Conservation (phyloP, 2,113 vertebrate genomes). For the Dasyprocta punctata region DNA sequence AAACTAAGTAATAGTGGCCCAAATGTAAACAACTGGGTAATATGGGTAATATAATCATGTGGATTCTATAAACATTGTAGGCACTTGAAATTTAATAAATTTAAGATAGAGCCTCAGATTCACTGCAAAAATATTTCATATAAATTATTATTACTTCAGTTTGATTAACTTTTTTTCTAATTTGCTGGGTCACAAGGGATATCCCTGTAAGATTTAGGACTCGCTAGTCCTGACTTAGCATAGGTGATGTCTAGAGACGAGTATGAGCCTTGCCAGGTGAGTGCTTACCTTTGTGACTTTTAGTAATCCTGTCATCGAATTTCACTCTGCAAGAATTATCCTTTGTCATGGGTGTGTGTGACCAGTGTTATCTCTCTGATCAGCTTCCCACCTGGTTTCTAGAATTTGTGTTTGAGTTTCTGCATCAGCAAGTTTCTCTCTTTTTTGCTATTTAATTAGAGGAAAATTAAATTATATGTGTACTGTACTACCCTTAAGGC, state of each 20-base stretch:
- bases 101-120: neutral
- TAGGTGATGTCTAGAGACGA: neutral
- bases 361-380: neutral
- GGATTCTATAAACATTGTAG: neutral
- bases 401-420: neutral
- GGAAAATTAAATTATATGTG: constrained; percentile 31
- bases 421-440: neutral
- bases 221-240: neutral
- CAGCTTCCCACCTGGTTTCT: neutral
- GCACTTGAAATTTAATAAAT: neutral
- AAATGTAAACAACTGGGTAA: neutral
- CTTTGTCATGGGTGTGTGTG: neutral
- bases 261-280: neutral
- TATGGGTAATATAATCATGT: neutral
- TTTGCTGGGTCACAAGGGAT: neutral
- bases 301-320: neutral
- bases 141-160: neutral
- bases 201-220: neutral
- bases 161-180: neutral
- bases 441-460: neutral
- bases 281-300: neutral
- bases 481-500: neutral
- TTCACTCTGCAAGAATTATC: neutral
- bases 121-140: neutral
- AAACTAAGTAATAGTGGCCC: neutral